A percentile compares a stretch with the other conserved stretches of the same genome.
phyloP scores from a whole-genome alignment of 2,797 vertebrate species.

The Apodemus agrarius region DNA sequence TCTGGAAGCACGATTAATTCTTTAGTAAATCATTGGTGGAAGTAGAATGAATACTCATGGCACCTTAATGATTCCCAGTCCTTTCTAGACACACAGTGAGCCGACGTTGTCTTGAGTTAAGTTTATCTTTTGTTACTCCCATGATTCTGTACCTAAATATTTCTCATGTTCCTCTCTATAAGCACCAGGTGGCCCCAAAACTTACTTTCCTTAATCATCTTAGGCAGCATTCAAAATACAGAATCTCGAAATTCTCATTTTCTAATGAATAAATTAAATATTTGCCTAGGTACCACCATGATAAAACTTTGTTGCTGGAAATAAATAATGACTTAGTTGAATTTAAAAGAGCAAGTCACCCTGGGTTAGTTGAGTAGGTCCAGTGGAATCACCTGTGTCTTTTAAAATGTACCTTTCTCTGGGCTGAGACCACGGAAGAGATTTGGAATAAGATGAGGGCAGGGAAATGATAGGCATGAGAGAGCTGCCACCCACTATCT shows the following conservation, averaged over 20 bases:
- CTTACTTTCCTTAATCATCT: not conserved
- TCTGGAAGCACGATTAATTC: not conserved
- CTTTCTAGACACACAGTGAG: not conserved
- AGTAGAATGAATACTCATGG: not conserved
- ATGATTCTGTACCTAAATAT: not conserved
- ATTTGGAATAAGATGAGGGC: not conserved
- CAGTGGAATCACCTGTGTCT: not conserved
- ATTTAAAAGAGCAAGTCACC: not conserved
- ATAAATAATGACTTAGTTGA: not conserved
- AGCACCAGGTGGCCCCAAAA: not conserved
- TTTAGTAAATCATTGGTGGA: conserved; percentile 22
- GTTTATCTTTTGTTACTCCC: not conserved
- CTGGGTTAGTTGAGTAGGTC: no score
- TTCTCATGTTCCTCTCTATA: not conserved
- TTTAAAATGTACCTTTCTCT: not conserved
- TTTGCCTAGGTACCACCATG: not conserved
- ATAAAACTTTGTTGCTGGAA: not conserved
- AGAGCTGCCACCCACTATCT: not conserved
- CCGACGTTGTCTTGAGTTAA: not conserved
- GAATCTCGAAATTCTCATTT: not conserved
- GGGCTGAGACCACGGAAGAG: not conserved
- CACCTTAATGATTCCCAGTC: not conserved
- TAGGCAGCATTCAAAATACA: not conserved
- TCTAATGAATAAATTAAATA: not conserved
- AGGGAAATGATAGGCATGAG: not conserved